A percentile compares a stretch with the other conserved stretches of the same genome.
These are phyloP conservation scores for Gnatocerus cornutus DNA, from an alignment of 2,888 invertebrate species.

Conservation along the genomic window DNA sequence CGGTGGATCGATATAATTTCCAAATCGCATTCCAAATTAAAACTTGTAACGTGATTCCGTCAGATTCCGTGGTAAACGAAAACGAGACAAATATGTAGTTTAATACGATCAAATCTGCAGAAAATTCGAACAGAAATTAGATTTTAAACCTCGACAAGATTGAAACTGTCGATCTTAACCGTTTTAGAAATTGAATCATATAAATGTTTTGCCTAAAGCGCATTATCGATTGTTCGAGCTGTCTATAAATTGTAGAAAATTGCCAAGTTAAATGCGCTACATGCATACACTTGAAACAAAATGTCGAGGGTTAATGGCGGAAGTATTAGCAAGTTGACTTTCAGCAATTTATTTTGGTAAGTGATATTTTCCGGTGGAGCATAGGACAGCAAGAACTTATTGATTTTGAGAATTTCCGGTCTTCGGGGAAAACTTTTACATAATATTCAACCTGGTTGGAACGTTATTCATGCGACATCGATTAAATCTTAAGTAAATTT, in stretches of 20 bases:
- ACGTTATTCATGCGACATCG: conserved; percentile 4
- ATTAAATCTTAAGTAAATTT: conserved; percentile 15
- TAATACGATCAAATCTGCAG: neutral
- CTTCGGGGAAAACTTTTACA: neutral
- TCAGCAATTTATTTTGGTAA: conserved; percentile 13
- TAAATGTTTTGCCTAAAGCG: conserved; percentile 18
- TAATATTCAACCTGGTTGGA: neutral
- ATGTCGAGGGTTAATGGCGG: conserved; percentile 2
- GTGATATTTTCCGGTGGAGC: neutral
- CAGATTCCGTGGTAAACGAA: conserved; percentile 3
- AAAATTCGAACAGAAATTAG: neutral
- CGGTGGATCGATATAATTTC: conserved; percentile 15
- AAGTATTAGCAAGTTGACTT: conserved; percentile 7
- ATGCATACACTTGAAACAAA: conserved; percentile 26
- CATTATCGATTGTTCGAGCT: conserved; percentile 17
- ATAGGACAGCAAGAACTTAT: conserved; percentile 4
- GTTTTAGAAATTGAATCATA: neutral
- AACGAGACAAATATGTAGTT: neutral
- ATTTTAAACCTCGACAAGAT: neutral
- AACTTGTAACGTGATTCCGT: conserved; percentile 10
- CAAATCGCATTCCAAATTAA: conserved; percentile 7
- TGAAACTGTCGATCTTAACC: neutral
- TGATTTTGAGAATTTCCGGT: conserved; percentile 3
- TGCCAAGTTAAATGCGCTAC: conserved; percentile 34
- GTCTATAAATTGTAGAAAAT: conserved; percentile 30